Conservation (phyloP, 2,888 invertebrate genomes). For the Silvanus unidentatus region DNA sequence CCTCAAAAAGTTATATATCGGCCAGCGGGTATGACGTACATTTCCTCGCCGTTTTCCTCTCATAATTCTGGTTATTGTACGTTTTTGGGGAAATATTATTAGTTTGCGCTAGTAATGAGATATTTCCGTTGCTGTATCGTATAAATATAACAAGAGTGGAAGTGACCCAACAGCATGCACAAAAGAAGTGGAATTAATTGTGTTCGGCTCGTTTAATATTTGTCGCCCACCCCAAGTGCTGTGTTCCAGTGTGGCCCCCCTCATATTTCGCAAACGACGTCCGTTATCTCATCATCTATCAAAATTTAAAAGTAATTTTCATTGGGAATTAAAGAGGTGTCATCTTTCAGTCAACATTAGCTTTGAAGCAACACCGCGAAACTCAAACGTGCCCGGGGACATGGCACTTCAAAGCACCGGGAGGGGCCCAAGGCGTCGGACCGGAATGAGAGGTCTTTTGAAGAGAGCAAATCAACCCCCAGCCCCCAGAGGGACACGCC, state of each 20-base stretch:
- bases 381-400: conserved; percentile 30
- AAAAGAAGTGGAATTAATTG: too few relatives aligned
- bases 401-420: conserved; percentile 36
- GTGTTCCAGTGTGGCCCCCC: conserved; percentile 19
- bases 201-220: too few relatives aligned
- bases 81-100: too few relatives aligned
- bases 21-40: too few relatives aligned
- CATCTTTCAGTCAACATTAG: conserved; percentile 41
- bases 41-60: too few relatives aligned
- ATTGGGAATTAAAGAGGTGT: conserved; percentile 45
- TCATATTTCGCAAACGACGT: conserved; percentile 10
- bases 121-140: too few relatives aligned
- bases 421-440: conserved; percentile 40
- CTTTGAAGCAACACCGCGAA: conserved; percentile 31
- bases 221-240: too few relatives aligned
- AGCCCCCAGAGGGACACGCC: conserved; percentile 20
- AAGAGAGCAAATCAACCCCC: conserved; percentile 24
- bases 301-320: conserved; percentile 45
- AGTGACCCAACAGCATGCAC: too few relatives aligned
- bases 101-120: too few relatives aligned
- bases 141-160: too few relatives aligned
- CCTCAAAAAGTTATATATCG: conserved; percentile 11
- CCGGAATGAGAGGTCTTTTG: conserved; percentile 40
- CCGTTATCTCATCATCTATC: conserved; percentile 38
- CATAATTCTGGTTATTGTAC: too few relatives aligned